Conservation (phyloP, 1,140 invertebrate species). For the Grapholita molesta region DNA sequence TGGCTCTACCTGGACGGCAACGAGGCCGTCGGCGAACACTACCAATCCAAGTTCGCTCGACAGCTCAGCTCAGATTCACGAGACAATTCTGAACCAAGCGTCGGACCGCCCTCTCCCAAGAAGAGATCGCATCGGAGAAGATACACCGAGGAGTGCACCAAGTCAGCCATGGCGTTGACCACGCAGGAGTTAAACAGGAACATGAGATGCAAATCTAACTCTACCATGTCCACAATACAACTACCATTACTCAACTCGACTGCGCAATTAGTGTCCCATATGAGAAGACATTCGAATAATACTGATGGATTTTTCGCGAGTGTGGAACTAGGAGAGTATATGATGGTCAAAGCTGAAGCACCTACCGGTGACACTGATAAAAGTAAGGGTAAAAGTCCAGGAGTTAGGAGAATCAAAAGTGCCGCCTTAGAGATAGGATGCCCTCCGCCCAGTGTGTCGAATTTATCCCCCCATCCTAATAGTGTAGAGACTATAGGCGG, state of each 20-base stretch:
- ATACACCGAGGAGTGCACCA: conserved; percentile 70
- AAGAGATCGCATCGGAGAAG: conserved; percentile 61
- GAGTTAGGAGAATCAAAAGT: conserved; percentile 82
- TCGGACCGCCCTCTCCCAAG: conserved; percentile 68
- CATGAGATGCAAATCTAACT: conserved; percentile 79
- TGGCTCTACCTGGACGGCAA: conserved; percentile 65
- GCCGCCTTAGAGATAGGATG: conserved; percentile 83
- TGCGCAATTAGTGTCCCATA: conserved; percentile 69
- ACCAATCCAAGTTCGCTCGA: conserved; percentile 68
- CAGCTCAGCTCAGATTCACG: conserved; percentile 74
- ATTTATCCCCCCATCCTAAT: conserved; percentile 82
- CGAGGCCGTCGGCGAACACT: conserved; percentile 61
- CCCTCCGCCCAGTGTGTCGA: conserved; percentile 80
- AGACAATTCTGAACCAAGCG: conserved; percentile 73
- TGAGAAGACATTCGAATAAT: conserved; percentile 82
- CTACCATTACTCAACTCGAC: conserved; percentile 73
- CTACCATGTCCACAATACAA: conserved; percentile 80
- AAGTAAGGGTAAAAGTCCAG: conserved; percentile 65
- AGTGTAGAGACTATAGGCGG: conserved; percentile 83
- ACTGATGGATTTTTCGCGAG: conserved; percentile 78
- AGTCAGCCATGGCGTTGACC: conserved; percentile 69
- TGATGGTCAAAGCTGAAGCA: conserved; percentile 72
- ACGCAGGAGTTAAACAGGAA: conserved; percentile 71
- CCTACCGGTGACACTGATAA: conserved; percentile 57
- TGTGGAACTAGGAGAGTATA: conserved; percentile 75